These are phyloP conservation scores for Chloebia gouldiae DNA, from an alignment of 2,113 vertebrate genomes.

Conservation along the genomic window DNA sequence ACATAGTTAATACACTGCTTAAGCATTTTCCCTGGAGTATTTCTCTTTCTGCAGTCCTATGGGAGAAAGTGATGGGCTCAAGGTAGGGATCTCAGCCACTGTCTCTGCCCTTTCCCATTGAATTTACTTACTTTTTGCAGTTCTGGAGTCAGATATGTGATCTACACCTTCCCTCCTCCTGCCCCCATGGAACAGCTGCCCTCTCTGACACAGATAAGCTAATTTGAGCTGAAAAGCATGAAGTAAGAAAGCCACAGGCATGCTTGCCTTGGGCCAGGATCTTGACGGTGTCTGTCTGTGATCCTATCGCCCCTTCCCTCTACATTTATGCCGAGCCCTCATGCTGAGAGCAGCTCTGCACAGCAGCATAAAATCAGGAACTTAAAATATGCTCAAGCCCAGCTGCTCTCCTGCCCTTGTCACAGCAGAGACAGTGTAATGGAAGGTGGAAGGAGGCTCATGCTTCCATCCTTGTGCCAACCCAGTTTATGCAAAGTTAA, in stretches of 20 bases:
- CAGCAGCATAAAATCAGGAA: not conserved
- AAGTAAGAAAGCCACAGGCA: not conserved
- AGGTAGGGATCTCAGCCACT: fast-evolving
- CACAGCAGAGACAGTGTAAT: not conserved
- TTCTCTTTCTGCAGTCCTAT: not conserved
- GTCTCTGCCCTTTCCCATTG: not conserved
- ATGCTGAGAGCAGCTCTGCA: not conserved
- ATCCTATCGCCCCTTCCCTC: not conserved
- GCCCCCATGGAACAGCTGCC: not conserved
- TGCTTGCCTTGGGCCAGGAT: not conserved
- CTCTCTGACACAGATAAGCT: not conserved
- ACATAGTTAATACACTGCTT: not conserved
- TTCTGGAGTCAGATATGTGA: not conserved
- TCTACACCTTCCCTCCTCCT: not conserved
- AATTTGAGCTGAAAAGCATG: slow-evolving; percentile 16
- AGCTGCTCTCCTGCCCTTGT: not conserved
- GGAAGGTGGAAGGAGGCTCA: not conserved
- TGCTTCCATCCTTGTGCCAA: not conserved
- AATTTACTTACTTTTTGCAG: not conserved
- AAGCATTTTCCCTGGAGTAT: not conserved
- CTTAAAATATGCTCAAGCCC: not conserved
- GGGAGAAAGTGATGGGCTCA: not conserved
- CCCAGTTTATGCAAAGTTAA: not conserved
- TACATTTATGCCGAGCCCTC: not conserved
- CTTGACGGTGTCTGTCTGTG: not conserved